Conservation (phyloP, 1,140 invertebrate species). For the Holotrichia oblita region DNA sequence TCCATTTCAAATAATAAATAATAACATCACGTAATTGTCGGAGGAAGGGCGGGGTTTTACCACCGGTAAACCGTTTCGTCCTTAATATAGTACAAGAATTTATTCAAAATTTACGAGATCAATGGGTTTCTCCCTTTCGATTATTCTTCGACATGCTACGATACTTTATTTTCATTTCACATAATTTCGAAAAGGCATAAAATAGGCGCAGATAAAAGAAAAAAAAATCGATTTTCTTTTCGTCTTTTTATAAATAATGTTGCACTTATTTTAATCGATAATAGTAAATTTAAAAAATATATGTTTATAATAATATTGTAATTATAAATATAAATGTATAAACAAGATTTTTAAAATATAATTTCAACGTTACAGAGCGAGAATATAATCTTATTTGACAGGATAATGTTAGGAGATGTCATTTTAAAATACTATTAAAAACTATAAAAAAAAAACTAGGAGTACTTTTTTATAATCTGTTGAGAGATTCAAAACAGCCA, state of each 20-base stretch:
- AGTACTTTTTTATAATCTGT: background rate
- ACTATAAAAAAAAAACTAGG: background rate
- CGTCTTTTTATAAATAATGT: slow-evolving; percentile 22
- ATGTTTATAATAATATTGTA: background rate
- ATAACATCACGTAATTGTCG: no score
- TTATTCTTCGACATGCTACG: background rate
- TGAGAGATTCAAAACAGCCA: slow-evolving; percentile 25
- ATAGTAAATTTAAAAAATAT: background rate
- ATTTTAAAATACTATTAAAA: background rate
- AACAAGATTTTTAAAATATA: background rate
- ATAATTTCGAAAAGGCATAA: background rate
- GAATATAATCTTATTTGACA: background rate
- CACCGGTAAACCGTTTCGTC: no score
- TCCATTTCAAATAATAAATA: background rate
- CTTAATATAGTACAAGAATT: no score
- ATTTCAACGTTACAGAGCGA: no score
- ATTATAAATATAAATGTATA: slow-evolving; percentile 15
- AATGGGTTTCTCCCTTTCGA: background rate
- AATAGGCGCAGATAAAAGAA: background rate
- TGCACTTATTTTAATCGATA: slow-evolving; percentile 24
- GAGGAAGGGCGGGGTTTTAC: no score
- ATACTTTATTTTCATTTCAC: background rate
- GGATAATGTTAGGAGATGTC: background rate
- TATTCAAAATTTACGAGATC: background rate
- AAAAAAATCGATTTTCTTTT: slow-evolving; percentile 1